Evolutionary conservation across 2,888 invertebrate genomes (phyloP), one percentile per base, ranked within the genome.

Genomic region (Nymphalis polychloros): DNA sequence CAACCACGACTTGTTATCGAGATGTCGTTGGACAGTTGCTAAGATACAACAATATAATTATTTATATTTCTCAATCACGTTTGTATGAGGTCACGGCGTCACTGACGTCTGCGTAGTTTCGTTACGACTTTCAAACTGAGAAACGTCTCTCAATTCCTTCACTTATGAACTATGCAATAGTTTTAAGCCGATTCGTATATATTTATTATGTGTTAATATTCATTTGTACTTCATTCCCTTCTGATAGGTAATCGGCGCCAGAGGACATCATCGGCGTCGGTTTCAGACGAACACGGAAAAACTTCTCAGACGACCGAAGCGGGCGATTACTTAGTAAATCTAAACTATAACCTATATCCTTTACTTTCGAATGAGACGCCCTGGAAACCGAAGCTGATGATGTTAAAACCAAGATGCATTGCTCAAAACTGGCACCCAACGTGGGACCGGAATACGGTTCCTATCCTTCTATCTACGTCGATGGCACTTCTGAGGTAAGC

Each of bases 401-500:
- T 41, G 35, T 17, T 35, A 41, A 57, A 57, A 64, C 59, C 69
- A 17, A 41, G 20, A 41, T 16, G 17, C 63, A 59, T 57, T 19
- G 63, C 47, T 55, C 57, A 31, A 41, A 16, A 23, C 70, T 78
- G 79, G 78, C 81, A 79, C 79, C 81, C 79, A 72, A 72, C 74
- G 72, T 8, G 70, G 68, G 69, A 46, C 53, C 59, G 31, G 47
- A 48, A 68, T 65, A 61, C 76, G 77, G 78, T 82, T 83, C 82
- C 79, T 81, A 55, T 7, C 53, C 81, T 41, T 81, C 81, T 81
- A 80, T 75, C 81, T 80, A 83, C 81, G 80, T 77, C 80, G 84
- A 89, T 89, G 90, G 90, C 90, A 88, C 90, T 87, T 82, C 81
- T 86, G 89, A 89, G 89, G 90, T 88, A 55, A 88, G 85, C 87